Evolutionary conservation across 2,113 vertebrate genomes (phyloP), one percentile per base, ranked within the genome.

Genomic region (Xyliphius kryptos): DNA sequence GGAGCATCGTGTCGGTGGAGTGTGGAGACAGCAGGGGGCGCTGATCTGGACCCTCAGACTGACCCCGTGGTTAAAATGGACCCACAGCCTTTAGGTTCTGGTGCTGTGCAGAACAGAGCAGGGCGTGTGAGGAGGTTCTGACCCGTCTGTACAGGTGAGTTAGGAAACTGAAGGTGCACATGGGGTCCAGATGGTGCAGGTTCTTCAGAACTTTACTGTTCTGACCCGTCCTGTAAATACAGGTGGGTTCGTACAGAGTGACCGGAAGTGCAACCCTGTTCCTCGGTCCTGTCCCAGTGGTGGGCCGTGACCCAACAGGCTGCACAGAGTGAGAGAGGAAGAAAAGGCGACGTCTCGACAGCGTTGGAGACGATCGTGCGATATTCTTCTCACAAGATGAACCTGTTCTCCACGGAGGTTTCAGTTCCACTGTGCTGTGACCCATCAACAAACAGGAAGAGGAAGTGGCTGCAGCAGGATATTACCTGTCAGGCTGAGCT

Each of bases 401-500:
- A 20, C 15, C 85, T 85, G 83, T 82, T 77, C 80, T 68, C 79
- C 84, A 83, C 84, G 83, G 86, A 1, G 83, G 82, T 77, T 76
- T 47, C 22, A 73, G 70, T 1, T 62, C 47, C 1, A 1, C n/a
- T 2, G 66, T 87, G 56, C 76, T 60, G 12, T 71, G 67, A 57
- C 80, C 72, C 62, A 82, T 87, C 85, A 70, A 76, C 68, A 82
- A 21, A 82, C 87, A 84, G 85, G 85, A 9, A 89, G 76, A 88
- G 54, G 69, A 83, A 72, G 3, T 0, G 3, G 7, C 5, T 56
- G 61, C 80, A 77, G 75, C 37, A 1, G 8, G 79, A 82, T 82
- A 79, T 83, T 77, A 80, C 80, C 69, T 82, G 80, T 54, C 8
- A 70, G 78, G 79, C 15, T 8, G 36, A 85, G 82, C 16, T 56